Conservation (phyloP, 2,113 vertebrate species). For the Hemichromis elongatus region DNA sequence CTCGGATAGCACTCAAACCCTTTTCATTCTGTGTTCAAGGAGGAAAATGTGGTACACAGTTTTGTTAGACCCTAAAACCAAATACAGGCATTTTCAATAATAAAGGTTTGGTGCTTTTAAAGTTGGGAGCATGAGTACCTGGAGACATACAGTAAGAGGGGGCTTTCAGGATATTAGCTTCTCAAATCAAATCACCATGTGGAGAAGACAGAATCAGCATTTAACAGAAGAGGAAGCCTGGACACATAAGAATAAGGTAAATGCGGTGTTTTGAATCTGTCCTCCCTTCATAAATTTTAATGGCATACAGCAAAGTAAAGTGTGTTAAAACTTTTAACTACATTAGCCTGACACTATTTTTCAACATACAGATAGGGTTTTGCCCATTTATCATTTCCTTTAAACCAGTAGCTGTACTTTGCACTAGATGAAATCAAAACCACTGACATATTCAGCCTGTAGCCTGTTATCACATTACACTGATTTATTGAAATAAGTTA, state of each 20-base stretch:
- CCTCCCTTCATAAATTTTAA: conserved; percentile 41
- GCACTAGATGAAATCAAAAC: conserved; percentile 44
- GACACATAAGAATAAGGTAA: conserved; percentile 49
- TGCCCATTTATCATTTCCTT: conserved; percentile 40
- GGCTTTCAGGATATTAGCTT: conserved; percentile 69
- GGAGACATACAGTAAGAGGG: conserved; percentile 37
- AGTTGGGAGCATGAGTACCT: conserved; percentile 46
- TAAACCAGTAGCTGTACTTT: conserved; percentile 23
- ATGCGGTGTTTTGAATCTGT: conserved; percentile 41
- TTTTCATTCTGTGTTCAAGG: conserved; percentile 36
- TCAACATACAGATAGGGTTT: conserved; percentile 10
- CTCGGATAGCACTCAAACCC: conserved; percentile 7
- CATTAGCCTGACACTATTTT: conserved; percentile 38
- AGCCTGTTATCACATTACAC: conserved; percentile 23
- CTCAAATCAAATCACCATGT: conserved; percentile 65
- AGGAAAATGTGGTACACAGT: conserved; percentile 26
- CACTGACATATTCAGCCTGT: neutral
- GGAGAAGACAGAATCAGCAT: conserved; percentile 42
- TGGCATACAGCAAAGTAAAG: conserved; percentile 47
- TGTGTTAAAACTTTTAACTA: conserved; percentile 48
- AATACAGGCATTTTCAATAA: conserved; percentile 46
- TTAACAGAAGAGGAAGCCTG: conserved; percentile 44
- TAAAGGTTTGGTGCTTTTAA: conserved; percentile 58
- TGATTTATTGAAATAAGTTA: conserved; percentile 34
- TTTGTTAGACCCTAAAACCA: conserved; percentile 47